A percentile compares a stretch with the other conserved stretches of the same genome.
Conservation (phyloP, 2,113 vertebrate genomes). For the Epinephelus cyanopodus region DNA sequence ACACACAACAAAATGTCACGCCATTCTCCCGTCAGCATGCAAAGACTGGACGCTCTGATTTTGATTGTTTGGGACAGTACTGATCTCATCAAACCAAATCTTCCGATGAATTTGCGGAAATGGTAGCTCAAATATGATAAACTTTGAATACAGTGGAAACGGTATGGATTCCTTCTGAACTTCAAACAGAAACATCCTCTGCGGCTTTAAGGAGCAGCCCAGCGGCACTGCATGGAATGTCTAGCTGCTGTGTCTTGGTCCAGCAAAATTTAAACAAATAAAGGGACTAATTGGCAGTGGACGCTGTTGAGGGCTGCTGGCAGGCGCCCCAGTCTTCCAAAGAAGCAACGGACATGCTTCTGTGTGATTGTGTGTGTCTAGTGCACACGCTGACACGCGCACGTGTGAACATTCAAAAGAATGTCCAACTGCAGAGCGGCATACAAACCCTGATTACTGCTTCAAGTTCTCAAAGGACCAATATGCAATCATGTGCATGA, state of each 20-base stretch:
- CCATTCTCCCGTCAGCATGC: constrained; percentile 15
- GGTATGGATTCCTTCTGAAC: constrained; percentile 13
- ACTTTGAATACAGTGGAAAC: neutral
- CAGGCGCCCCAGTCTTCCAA: constrained; percentile 65
- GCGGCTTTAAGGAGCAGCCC: constrained; percentile 41
- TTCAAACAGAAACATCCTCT: constrained; percentile 39
- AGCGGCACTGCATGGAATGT: constrained; percentile 39
- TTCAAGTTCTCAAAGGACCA: neutral
- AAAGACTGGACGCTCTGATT: constrained; percentile 15
- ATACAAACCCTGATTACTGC: constrained; percentile 10
- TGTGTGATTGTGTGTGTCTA: neutral
- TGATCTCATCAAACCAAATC: constrained; percentile 5
- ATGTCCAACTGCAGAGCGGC: neutral
- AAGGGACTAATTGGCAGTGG: constrained; percentile 78
- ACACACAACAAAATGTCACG: constrained; percentile 40
- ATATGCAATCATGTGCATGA: neutral
- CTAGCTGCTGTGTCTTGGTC: constrained; percentile 42
- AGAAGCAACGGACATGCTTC: constrained; percentile 39
- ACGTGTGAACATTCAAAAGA: neutral
- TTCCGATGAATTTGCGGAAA: constrained; percentile 7
- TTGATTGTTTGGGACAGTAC: constrained; percentile 5
- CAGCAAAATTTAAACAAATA: constrained; percentile 74
- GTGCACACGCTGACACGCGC: constrained; percentile 5
- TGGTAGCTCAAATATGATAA: constrained; percentile 10
- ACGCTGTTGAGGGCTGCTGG: constrained; percentile 65